Conservation (phyloP, 2,797 vertebrate genomes). For the Siniperca undulata region DNA sequence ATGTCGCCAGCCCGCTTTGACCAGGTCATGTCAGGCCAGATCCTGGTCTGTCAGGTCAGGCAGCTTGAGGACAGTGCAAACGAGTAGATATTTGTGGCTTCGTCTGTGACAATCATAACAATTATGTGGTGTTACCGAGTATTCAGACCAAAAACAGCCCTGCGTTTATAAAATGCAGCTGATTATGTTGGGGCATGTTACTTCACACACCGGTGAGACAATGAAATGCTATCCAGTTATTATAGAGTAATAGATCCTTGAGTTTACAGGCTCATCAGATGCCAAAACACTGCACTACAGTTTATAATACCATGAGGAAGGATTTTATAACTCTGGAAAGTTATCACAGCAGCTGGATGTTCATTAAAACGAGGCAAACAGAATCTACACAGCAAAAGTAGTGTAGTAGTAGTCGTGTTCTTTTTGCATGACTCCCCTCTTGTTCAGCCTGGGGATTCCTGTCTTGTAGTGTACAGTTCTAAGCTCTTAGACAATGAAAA, state of each 20-base stretch:
- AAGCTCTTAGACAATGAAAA: slow-evolving; percentile 50
- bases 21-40: slow-evolving; percentile 22
- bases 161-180: background rate
- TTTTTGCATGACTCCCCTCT: background rate
- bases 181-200: background rate
- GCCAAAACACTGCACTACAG: background rate
- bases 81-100: slow-evolving; percentile 12
- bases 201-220: background rate
- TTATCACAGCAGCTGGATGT: background rate
- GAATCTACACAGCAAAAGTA: background rate
- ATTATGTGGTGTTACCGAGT: background rate
- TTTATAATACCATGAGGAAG: background rate
- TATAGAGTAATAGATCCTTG: background rate
- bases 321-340: slow-evolving; percentile 9
- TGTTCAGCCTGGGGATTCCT: slow-evolving; percentile 34
- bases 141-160: background rate
- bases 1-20: slow-evolving; percentile 5
- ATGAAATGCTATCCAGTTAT: background rate
- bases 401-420: background rate
- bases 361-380: slow-evolving; percentile 22
- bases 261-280: slow-evolving; percentile 7
- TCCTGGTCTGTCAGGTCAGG: slow-evolving; percentile 16
- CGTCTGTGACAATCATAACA: background rate
- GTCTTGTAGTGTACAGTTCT: slow-evolving; percentile 24
- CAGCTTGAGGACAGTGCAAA: slow-evolving; percentile 18